Evolutionary conservation across 2,888 invertebrate species (phyloP).

Genomic region (Caenorhabditis macrosperma): DNA sequence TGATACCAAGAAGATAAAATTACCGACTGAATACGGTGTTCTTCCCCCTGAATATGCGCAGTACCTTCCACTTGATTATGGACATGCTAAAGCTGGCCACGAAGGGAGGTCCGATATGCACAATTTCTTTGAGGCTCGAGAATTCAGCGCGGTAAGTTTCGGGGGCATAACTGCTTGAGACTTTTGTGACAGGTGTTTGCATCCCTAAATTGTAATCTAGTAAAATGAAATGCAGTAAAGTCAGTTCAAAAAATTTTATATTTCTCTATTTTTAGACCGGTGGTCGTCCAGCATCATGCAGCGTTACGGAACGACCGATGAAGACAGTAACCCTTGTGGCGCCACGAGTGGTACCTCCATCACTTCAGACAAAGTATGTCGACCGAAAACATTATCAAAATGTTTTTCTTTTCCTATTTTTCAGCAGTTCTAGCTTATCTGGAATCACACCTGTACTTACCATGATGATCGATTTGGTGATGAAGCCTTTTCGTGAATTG

Average conservation of each 20-base stretch:
- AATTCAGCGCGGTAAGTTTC: constrained; percentile 42
- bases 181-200: too few species aligned
- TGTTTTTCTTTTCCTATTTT: too few species aligned
- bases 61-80: constrained; percentile 69
- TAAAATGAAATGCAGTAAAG: too few species aligned
- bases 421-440: constrained; percentile 63
- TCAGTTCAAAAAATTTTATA: too few species aligned
- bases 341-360: constrained; percentile 1
- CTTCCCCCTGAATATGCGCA: constrained; percentile 68
- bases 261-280: too few species aligned
- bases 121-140: constrained; percentile 63
- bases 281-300: constrained; percentile 54
- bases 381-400: background rate
- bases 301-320: constrained; percentile 39
- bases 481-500: constrained; percentile 78
- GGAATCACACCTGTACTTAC: constrained; percentile 78
- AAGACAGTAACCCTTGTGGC: constrained; percentile 46
- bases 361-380: background rate
- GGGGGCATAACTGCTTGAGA: too few species aligned
- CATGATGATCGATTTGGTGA: constrained; percentile 78
- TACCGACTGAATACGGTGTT: constrained; percentile 70
- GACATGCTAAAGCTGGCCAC: constrained; percentile 65
- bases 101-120: constrained; percentile 70
- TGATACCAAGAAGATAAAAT: constrained; percentile 65
- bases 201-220: too few species aligned